Conservation (phyloP, 2,113 vertebrate species). For the Gambusia affinis region DNA sequence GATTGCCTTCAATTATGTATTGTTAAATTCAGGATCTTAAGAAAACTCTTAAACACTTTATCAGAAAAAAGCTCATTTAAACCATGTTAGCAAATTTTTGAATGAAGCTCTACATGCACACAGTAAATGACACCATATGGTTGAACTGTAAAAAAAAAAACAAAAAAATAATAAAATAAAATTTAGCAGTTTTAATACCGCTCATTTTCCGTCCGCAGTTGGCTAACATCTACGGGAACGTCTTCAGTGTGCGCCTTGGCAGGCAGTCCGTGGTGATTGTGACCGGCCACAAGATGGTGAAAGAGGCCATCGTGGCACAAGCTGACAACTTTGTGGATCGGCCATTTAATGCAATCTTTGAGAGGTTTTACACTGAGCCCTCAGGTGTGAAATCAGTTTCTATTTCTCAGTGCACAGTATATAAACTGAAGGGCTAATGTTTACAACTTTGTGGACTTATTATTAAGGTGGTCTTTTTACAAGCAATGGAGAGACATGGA, state of each 20-base stretch:
- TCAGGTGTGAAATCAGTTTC: conserved; percentile 24
- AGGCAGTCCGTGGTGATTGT: conserved; percentile 20
- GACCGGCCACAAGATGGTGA: conserved; percentile 75
- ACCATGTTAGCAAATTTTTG: too few species aligned
- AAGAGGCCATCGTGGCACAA: conserved; percentile 79
- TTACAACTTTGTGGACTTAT: background rate
- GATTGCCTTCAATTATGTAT: background rate
- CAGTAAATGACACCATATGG: background rate
- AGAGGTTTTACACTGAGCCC: conserved; percentile 42
- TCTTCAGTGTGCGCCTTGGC: conserved; percentile 62
- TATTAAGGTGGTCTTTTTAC: conserved; percentile 64
- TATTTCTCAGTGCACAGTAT: fast-evolving
- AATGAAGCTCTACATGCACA: background rate
- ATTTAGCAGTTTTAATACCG: background rate
- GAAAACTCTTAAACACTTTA: background rate
- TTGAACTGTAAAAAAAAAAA: background rate
- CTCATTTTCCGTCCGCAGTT: conserved; percentile 65
- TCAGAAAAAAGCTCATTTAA: background rate
- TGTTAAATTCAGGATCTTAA: background rate
- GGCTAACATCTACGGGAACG: conserved; percentile 74
- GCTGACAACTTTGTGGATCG: conserved; percentile 78
- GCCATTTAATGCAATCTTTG: conserved; percentile 9
- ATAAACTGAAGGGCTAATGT: background rate
- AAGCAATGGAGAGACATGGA: conserved; percentile 79
- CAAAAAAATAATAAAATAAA: background rate